Conservation (phyloP, 2,888 invertebrate genomes). For the Ophion ventricosus region DNA sequence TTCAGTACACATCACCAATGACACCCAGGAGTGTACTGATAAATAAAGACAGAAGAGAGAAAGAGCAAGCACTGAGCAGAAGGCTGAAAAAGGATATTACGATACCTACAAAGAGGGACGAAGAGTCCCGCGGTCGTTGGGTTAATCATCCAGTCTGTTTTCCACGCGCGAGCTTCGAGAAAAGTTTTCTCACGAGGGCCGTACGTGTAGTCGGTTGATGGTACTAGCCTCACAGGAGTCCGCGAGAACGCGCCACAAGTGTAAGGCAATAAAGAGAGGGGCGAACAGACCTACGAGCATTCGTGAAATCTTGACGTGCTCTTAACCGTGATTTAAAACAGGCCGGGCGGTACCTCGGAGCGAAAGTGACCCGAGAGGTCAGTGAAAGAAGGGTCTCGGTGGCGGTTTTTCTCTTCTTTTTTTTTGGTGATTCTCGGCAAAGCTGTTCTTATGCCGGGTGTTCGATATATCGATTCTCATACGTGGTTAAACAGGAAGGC, state of each 20-base stretch:
- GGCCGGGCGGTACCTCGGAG: slow-evolving; percentile 11
- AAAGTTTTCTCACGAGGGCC: slow-evolving; percentile 58
- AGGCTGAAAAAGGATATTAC: not conserved
- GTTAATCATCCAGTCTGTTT: slow-evolving; percentile 51
- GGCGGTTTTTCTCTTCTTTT: not conserved
- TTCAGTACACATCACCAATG: slow-evolving; percentile 21
- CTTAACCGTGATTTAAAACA: slow-evolving; percentile 56
- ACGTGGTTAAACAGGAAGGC: not conserved
- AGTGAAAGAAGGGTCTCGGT: not conserved
- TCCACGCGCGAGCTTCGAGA: not conserved
- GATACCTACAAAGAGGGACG: slow-evolving; percentile 23
- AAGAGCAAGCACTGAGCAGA: not conserved
- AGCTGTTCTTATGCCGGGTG: not conserved
- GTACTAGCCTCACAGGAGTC: not conserved
- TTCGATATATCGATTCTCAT: slow-evolving; percentile 22
- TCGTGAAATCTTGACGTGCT: slow-evolving; percentile 22
- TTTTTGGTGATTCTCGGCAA: slow-evolving; percentile 16
- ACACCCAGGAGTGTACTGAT: slow-evolving; percentile 25
- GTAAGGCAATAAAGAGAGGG: slow-evolving; percentile 27
- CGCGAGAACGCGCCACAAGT: slow-evolving; percentile 19
- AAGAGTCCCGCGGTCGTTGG: slow-evolving; percentile 45
- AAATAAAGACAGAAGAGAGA: not conserved
- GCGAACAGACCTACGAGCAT: slow-evolving; percentile 1
- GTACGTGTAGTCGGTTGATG: not conserved
- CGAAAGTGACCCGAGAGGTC: slow-evolving; percentile 2